A percentile compares a stretch with the other conserved stretches of the same genome.
phyloP scores from a whole-genome alignment of 2,113 vertebrate species.

The Calonectris borealis region DNA sequence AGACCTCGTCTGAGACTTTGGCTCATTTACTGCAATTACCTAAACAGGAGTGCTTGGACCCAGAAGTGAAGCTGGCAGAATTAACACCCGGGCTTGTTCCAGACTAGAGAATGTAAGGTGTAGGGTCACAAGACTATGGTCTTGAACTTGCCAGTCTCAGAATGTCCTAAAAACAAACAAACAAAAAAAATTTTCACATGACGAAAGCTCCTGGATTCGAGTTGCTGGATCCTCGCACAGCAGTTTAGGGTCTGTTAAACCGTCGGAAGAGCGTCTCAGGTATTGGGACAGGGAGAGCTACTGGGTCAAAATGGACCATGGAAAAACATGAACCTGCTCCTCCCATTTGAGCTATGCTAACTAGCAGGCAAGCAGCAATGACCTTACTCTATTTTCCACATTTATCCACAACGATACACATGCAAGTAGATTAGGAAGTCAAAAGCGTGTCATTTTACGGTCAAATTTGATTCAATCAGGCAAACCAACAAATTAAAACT shows the following conservation, averaged over 20 bases:
- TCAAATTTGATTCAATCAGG: neutral
- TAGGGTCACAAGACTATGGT: neutral
- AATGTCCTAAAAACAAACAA: neutral
- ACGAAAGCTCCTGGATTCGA: neutral
- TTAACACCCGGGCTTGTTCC: neutral
- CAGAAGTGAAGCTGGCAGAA: neutral
- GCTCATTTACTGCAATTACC: neutral
- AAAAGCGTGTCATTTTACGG: neutral
- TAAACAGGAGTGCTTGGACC: neutral
- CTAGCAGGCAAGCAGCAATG: neutral
- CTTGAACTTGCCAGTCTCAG: neutral
- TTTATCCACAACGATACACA: neutral
- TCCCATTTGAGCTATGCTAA: neutral
- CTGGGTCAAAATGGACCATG: neutral
- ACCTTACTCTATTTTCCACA: neutral
- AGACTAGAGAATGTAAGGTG: neutral
- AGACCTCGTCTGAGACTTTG: neutral
- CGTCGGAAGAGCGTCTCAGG: neutral
- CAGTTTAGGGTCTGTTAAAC: neutral
- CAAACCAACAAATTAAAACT: neutral
- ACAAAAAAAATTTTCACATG: neutral
- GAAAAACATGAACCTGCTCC: neutral
- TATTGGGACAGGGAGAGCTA: neutral
- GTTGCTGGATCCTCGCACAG: neutral
- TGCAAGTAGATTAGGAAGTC: neutral